Conservation (phyloP, 1,140 invertebrate species). For the Sweltsa coloradensis region DNA sequence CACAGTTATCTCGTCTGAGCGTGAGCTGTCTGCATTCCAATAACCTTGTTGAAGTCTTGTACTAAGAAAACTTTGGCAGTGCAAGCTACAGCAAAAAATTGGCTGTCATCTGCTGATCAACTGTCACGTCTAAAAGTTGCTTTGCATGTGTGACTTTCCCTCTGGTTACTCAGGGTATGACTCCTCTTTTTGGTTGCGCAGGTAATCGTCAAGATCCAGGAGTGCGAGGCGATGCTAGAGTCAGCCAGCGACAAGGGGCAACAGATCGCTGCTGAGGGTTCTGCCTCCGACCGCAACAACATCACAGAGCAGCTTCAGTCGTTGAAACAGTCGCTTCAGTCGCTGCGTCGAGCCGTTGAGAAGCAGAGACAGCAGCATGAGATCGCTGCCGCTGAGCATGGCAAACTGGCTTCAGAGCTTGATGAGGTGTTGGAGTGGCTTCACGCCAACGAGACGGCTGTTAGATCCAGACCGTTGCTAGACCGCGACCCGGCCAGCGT, state of each 20-base stretch:
- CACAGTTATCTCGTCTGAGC: too few relatives aligned
- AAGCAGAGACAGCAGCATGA: slow-evolving; percentile 76
- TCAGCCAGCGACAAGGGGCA: slow-evolving; percentile 82
- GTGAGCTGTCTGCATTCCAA: too few relatives aligned
- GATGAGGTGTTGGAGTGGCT: slow-evolving; percentile 73
- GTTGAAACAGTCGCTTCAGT: slow-evolving; percentile 70
- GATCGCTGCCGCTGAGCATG: slow-evolving; percentile 72
- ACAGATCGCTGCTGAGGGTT: slow-evolving; percentile 78
- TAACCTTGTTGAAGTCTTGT: too few relatives aligned
- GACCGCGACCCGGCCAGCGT: slow-evolving; percentile 67
- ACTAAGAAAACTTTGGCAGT: background rate
- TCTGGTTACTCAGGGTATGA: background rate
- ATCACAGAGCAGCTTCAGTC: slow-evolving; percentile 78
- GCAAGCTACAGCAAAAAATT: background rate
- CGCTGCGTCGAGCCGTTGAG: slow-evolving; percentile 67
- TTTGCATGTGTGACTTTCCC: background rate
- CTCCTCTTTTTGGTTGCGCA: slow-evolving; percentile 10
- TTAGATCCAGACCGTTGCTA: slow-evolving; percentile 70
- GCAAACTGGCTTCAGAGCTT: slow-evolving; percentile 64
- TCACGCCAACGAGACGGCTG: slow-evolving; percentile 67
- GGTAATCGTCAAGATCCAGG: slow-evolving; percentile 61
- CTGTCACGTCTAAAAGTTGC: too few relatives aligned
- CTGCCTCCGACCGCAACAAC: slow-evolving; percentile 70
- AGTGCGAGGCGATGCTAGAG: slow-evolving; percentile 75
- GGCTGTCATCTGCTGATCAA: background rate